Evolutionary conservation across 2,797 vertebrate genomes (phyloP).

Genomic region (Philypnodon macrostomus): DNA sequence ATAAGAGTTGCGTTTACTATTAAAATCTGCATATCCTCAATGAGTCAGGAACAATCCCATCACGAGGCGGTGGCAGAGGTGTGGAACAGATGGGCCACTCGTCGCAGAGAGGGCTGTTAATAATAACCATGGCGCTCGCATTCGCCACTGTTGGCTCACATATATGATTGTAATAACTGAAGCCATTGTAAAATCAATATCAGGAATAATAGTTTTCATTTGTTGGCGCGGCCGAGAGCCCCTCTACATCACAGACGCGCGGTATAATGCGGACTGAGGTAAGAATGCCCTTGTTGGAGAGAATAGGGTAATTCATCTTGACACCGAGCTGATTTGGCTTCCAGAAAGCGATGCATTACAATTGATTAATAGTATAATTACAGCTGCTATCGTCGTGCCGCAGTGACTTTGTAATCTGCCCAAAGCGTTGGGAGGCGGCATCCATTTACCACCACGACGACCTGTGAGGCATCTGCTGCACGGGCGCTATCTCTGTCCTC

Average conservation of each 20-base stretch:
- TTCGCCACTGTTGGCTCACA: conserved; percentile 7
- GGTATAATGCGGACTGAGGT: conserved; percentile 26
- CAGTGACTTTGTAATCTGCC: conserved; percentile 33
- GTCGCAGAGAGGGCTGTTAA: not conserved
- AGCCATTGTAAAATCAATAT: conserved; percentile 7
- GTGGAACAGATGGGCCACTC: not conserved
- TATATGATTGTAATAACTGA: conserved; percentile 12
- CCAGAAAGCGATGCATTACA: conserved; percentile 29
- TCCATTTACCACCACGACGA: conserved; percentile 17
- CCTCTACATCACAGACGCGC: conserved; percentile 21
- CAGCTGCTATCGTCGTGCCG: conserved; percentile 18
- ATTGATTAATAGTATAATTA: conserved; percentile 50
- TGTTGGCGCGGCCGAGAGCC: conserved; percentile 4
- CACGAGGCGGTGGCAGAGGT: not conserved
- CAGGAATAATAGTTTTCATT: conserved; percentile 19
- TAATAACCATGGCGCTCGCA: not conserved
- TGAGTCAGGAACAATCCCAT: conserved; percentile 1
- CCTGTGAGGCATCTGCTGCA: conserved; percentile 7
- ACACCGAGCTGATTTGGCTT: conserved; percentile 32
- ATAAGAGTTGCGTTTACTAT: not conserved
- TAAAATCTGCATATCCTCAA: not conserved
- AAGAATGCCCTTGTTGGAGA: conserved; percentile 37
- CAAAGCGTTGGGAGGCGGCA: conserved; percentile 23
- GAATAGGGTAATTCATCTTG: conserved; percentile 43
- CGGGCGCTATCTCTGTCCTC: conserved; percentile 3